Evolutionary conservation across 2,797 vertebrate genomes (phyloP).

Genomic region (Hapalemur alaotrensis): DNA sequence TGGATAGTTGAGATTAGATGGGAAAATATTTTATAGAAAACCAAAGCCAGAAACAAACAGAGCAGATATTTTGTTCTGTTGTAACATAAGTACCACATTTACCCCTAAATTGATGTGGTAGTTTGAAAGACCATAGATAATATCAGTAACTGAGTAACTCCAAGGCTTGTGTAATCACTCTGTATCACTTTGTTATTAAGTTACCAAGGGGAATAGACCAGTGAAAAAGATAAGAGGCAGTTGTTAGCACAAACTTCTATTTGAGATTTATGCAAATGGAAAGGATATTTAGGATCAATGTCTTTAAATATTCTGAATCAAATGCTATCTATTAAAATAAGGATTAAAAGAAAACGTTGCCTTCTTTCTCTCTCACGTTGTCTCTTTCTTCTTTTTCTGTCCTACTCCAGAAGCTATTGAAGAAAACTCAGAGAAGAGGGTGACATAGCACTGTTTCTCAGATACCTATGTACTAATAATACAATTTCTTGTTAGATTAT

Average conservation of each 20-base stretch:
- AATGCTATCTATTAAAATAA: neutral
- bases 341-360: neutral
- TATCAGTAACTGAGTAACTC: neutral
- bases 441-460: neutral
- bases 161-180: neutral
- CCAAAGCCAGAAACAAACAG: neutral
- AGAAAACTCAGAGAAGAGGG: neutral
- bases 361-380: neutral
- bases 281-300: neutral
- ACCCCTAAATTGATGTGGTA: neutral
- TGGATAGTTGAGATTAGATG: neutral
- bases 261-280: neutral
- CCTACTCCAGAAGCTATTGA: neutral
- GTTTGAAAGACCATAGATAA: neutral
- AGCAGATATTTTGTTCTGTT: neutral
- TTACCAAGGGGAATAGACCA: neutral
- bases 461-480: neutral
- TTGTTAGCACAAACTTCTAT: neutral
- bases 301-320: neutral
- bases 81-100: neutral
- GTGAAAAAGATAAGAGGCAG: neutral
- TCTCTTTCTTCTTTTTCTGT: neutral
- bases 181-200: neutral
- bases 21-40: neutral
- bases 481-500: neutral